Conservation (phyloP, 2,113 vertebrate genomes). For the Melierax canorus region DNA sequence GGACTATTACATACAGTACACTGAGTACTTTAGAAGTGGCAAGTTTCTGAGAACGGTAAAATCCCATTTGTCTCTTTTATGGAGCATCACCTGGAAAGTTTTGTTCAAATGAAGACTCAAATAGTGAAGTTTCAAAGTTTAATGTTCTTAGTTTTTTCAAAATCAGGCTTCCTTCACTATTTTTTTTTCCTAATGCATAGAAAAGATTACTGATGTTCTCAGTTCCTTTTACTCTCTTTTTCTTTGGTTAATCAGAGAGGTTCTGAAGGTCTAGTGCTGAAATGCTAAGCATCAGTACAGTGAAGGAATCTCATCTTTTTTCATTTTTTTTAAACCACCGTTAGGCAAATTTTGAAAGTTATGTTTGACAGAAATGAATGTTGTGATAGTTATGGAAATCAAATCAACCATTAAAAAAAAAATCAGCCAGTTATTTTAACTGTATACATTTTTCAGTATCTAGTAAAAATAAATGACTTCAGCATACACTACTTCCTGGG, state of each 20-base stretch:
- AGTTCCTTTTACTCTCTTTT: neutral
- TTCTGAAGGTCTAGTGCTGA: neutral
- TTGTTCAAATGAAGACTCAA: neutral
- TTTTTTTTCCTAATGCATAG: neutral
- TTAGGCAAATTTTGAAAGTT: neutral
- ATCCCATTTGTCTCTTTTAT: neutral
- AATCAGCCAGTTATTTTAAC: slow-evolving; percentile 26
- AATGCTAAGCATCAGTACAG: neutral
- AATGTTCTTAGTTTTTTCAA: neutral
- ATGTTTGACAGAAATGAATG: neutral
- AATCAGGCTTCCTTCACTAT: neutral
- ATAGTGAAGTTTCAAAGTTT: neutral
- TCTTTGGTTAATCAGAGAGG: neutral
- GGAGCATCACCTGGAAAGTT: neutral
- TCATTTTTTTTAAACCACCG: neutral
- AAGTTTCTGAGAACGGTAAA: neutral
- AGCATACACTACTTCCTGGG: slow-evolving; percentile 27
- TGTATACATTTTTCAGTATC: neutral
- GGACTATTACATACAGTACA: neutral
- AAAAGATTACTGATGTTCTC: neutral
- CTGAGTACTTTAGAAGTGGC: neutral
- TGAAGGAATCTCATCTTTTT: neutral
- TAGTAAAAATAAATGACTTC: slow-evolving; percentile 61
- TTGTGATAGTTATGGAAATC: neutral
- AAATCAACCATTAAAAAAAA: neutral